Conservation (phyloP, 2,888 invertebrate genomes). For the Mythimna pallens region DNA sequence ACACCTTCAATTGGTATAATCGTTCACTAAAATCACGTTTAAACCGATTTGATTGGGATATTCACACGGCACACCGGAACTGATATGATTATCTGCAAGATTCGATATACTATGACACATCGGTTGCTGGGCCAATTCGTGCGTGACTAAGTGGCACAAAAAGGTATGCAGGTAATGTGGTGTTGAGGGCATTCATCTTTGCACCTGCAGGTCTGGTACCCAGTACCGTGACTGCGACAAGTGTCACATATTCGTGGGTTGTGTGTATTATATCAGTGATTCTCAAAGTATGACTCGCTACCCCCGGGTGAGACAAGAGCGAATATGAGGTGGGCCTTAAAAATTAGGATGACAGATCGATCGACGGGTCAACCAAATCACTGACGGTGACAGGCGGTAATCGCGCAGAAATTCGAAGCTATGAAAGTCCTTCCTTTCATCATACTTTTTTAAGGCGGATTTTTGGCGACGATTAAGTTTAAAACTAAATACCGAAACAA, state of each 20-base stretch:
- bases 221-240: slow-evolving; percentile 17
- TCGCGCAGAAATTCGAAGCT: no score
- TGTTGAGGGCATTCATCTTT: slow-evolving; percentile 47
- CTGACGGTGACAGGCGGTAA: no score
- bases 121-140: slow-evolving; percentile 57
- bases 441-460: no score
- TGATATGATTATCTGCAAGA: slow-evolving; percentile 54
- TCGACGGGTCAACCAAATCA: no score
- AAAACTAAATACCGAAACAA: no score
- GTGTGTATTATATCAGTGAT: neutral
- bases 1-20: slow-evolving; percentile 56
- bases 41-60: slow-evolving; percentile 65
- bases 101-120: slow-evolving; percentile 64
- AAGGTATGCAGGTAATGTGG: slow-evolving; percentile 45
- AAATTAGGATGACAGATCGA: no score
- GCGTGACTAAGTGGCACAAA: slow-evolving; percentile 56
- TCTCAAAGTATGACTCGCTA: no score
- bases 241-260: slow-evolving; percentile 8
- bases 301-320: no score
- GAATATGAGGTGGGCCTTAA: no score
- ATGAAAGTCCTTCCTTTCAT: no score
- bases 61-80: slow-evolving; percentile 60
- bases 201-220: slow-evolving; percentile 41
- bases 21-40: slow-evolving; percentile 62
- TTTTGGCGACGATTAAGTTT: no score